A percentile compares a stretch with the other conserved stretches of the same genome.
Conservation (phyloP, 2,888 invertebrate species). For the Copidosoma aretas region DNA sequence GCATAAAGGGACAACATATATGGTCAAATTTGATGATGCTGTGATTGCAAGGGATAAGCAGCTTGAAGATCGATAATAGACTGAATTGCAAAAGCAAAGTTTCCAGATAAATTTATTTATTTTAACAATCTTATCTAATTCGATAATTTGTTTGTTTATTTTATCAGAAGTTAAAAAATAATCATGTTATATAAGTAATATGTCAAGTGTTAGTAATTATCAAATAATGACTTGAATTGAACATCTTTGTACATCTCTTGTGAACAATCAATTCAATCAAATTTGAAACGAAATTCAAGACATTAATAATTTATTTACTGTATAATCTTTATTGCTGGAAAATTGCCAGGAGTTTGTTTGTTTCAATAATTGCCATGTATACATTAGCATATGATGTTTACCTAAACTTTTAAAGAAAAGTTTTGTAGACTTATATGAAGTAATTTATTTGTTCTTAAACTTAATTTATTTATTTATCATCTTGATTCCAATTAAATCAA, state of each 20-base stretch:
- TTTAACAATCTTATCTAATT: neutral
- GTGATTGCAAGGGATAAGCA: constrained; percentile 91
- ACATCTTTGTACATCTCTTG: neutral
- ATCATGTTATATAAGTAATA: constrained; percentile 18
- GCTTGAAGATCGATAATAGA: constrained; percentile 80
- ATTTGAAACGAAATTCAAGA: too few species aligned
- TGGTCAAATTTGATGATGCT: constrained; percentile 96
- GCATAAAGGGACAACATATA: constrained; percentile 99
- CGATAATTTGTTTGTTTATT: neutral
- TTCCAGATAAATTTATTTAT: neutral
- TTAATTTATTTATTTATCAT: neutral
- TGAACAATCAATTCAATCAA: too few species aligned
- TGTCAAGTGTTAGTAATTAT: neutral
- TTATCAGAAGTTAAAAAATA: constrained; percentile 1
- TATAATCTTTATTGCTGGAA: too few species aligned
- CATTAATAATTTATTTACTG: too few species aligned
- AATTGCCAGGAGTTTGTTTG: too few species aligned
- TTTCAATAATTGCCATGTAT: neutral
- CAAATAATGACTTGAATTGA: neutral
- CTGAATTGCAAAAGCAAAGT: constrained; percentile 1
- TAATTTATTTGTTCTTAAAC: too few species aligned
- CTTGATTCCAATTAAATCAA: neutral
- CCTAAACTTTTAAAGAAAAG: neutral
- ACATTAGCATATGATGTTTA: neutral
- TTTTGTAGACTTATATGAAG: too few species aligned